phyloP scores from a whole-genome alignment of 2,888 invertebrate genomes.

The Pterostichus niger region DNA sequence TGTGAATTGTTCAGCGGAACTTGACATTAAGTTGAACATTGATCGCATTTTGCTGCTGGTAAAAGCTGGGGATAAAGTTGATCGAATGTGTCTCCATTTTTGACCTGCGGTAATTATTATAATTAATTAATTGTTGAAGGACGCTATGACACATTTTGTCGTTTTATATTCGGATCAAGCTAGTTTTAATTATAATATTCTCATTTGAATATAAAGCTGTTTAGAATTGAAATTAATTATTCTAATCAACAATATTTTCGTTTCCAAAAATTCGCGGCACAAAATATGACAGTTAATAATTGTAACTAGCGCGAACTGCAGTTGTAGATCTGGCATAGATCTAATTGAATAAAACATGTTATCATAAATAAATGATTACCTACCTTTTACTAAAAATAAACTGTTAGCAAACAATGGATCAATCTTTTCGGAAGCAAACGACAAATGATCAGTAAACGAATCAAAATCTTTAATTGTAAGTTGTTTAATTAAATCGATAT shows the following conservation, averaged over 20 bases:
- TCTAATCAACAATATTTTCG: too few species aligned
- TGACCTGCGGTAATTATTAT: constrained; percentile 40
- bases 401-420: constrained; percentile 76
- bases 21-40: constrained; percentile 17
- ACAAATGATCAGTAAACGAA: constrained; percentile 77
- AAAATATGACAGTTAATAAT: too few species aligned
- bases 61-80: constrained; percentile 28
- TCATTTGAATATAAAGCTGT: too few species aligned
- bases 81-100: constrained; percentile 65
- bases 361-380: neutral
- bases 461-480: constrained; percentile 80
- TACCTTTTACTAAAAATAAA: constrained; percentile 60
- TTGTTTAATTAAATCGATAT: constrained; percentile 79
- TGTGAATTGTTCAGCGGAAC: constrained; percentile 18
- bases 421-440: constrained; percentile 69
- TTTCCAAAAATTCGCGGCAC: too few species aligned
- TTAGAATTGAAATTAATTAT: too few species aligned
- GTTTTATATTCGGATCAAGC: too few species aligned
- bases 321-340: too few species aligned
- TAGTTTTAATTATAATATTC: too few species aligned
- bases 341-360: too few species aligned
- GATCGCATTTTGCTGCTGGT: constrained; percentile 42
- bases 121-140: too few species aligned
- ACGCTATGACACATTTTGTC: too few species aligned
- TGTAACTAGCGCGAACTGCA: too few species aligned